Conservation (phyloP, 2,797 vertebrate species). For the Mormyrops attenuatus region DNA sequence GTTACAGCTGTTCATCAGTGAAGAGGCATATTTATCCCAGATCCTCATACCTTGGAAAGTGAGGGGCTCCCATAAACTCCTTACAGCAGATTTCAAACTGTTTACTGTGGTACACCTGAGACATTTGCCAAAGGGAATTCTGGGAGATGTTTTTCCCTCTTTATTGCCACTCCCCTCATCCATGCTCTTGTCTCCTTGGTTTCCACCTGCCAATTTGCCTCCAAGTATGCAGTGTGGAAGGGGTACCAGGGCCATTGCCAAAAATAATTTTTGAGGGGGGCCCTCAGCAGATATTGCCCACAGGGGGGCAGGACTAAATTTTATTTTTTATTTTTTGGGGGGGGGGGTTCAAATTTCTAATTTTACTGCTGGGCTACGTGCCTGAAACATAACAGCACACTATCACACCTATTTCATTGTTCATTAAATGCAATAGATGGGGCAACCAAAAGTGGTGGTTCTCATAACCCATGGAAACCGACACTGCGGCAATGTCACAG, state of each 20-base stretch:
- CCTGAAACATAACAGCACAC: not conserved
- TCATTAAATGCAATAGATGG: not conserved
- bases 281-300: not conserved
- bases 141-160: not conserved
- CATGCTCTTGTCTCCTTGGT: not conserved
- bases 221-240: not conserved
- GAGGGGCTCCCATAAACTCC: conserved; percentile 16
- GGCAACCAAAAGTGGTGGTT: not conserved
- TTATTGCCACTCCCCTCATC: not conserved
- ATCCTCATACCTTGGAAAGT: conserved; percentile 24
- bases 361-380: not conserved
- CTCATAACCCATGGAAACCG: not conserved
- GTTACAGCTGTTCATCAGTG: conserved; percentile 38
- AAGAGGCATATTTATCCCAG: conserved; percentile 23
- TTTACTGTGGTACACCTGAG: conserved; percentile 1
- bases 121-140: not conserved
- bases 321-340: not conserved
- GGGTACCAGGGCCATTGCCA: not conserved
- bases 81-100: conserved; percentile 17
- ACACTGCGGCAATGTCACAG: not conserved
- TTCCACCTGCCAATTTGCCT: not conserved
- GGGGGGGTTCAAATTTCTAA: not conserved
- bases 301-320: not conserved
- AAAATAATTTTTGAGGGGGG: not conserved
- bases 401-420: not conserved